Conservation (phyloP, 2,888 invertebrate genomes). For the Drepana falcataria region DNA sequence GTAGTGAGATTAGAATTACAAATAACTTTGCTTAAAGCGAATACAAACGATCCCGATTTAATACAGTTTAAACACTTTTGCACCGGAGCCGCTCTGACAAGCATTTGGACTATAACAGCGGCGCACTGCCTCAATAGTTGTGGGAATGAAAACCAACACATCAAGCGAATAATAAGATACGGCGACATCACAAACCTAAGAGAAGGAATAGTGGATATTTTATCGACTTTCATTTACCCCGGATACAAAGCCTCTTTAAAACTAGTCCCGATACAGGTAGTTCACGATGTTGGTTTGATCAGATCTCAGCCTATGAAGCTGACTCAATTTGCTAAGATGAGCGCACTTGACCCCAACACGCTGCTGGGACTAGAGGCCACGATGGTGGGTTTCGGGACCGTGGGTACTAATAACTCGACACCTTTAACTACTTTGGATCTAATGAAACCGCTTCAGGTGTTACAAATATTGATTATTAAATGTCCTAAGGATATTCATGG, state of each 20-base stretch:
- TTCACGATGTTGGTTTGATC: conserved; percentile 4
- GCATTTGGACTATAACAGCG: conserved; percentile 5
- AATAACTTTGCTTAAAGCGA: background rate
- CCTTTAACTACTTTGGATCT: conserved; percentile 1
- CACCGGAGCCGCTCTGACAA: conserved; percentile 1
- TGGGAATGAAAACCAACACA: too few species aligned
- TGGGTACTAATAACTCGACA: background rate
- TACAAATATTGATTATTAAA: background rate
- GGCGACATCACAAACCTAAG: conserved; percentile 2
- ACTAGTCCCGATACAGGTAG: background rate
- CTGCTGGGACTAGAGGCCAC: conserved; percentile 1
- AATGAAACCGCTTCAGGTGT: conserved; percentile 5
- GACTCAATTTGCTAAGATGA: conserved; percentile 4
- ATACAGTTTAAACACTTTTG: background rate
- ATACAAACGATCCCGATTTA: too few species aligned
- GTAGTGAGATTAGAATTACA: conserved; percentile 5
- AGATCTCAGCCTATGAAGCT: conserved; percentile 4
- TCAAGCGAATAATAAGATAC: conserved; percentile 5
- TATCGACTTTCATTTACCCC: conserved; percentile 1
- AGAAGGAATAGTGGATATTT: background rate
- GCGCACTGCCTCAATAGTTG: conserved; percentile 3
- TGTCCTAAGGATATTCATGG: background rate
- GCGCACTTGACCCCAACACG: background rate
- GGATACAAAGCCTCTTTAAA: background rate
- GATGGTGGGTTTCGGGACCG: conserved; percentile 2